phyloP scores from a whole-genome alignment of 2,888 invertebrate genomes.

The Graphium colonna region DNA sequence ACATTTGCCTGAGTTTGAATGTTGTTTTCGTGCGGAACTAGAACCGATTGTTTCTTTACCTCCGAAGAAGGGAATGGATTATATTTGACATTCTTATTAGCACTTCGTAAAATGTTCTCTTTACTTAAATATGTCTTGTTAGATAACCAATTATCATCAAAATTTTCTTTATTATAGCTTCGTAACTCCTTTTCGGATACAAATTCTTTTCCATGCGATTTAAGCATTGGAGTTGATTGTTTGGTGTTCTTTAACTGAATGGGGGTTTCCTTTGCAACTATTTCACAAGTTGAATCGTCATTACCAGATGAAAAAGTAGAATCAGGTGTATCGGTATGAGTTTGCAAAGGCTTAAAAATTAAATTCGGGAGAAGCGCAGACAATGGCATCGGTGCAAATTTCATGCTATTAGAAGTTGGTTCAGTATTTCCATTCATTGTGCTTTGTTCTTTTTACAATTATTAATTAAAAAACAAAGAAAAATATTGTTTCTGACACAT shows the following conservation, averaged over 20 bases:
- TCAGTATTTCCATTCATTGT: constrained; percentile 65
- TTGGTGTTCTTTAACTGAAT: constrained; percentile 40
- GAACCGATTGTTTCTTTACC: constrained; percentile 41
- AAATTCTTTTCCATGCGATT: constrained; percentile 43
- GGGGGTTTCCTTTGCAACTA: constrained; percentile 44
- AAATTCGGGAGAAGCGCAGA: constrained; percentile 66
- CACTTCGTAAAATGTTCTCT: constrained; percentile 37
- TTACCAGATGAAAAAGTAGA: constrained; percentile 58
- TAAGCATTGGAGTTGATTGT: constrained; percentile 47
- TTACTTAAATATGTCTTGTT: constrained; percentile 47
- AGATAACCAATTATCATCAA: constrained; percentile 37
- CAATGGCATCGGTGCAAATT: constrained; percentile 71
- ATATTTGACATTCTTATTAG: constrained; percentile 33
- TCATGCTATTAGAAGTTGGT: constrained; percentile 62
- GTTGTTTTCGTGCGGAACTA: constrained; percentile 46
- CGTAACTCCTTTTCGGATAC: constrained; percentile 52
- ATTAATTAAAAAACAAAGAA: no score
- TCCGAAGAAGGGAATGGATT: constrained; percentile 39
- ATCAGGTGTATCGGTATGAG: constrained; percentile 47
- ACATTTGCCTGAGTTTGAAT: constrained; percentile 30
- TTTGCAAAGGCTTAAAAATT: constrained; percentile 53
- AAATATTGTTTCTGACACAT: no score
- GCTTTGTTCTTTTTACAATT: no score
- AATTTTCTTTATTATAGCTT: constrained; percentile 54
- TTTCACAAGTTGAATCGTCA: constrained; percentile 53